phyloP scores from a whole-genome alignment of 53 echinoderm and acorn worm genomes.

The Patiria pectinifera region DNA sequence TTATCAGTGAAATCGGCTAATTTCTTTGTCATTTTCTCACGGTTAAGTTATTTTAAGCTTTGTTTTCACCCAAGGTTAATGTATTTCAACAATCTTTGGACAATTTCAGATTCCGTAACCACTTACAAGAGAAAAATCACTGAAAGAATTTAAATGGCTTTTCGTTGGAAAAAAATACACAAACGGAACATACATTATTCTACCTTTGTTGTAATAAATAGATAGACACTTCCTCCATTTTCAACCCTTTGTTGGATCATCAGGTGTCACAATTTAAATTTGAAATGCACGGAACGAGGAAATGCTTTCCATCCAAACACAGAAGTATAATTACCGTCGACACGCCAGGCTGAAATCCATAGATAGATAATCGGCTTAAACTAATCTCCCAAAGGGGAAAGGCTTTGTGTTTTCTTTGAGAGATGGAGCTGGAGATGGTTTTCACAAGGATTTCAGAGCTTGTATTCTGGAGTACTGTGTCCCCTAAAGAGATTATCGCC shows the following conservation, averaged over 20 bases:
- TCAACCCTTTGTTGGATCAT: not conserved
- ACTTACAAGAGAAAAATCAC: no score
- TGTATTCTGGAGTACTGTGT: not conserved
- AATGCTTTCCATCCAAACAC: not conserved
- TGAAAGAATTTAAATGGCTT: no score
- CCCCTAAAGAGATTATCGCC: no score
- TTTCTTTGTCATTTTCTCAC: no score
- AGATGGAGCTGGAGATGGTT: not conserved
- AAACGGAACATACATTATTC: no score
- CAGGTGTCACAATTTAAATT: not conserved
- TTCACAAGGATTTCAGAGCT: not conserved
- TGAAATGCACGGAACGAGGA: not conserved
- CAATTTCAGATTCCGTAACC: no score
- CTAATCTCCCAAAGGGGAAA: not conserved
- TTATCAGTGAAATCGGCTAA: no score
- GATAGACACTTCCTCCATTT: not conserved
- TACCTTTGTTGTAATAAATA: no score
- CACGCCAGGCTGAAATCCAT: not conserved
- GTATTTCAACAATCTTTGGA: no score
- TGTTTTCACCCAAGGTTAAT: no score
- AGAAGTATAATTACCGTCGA: not conserved
- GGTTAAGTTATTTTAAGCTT: no score
- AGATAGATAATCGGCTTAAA: not conserved
- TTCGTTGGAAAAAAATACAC: no score
- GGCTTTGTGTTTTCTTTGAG: not conserved